These are phyloP conservation scores for Aphelenchoides besseyi DNA, from an alignment of 1,140 invertebrate genomes.

Conservation along the genomic window DNA sequence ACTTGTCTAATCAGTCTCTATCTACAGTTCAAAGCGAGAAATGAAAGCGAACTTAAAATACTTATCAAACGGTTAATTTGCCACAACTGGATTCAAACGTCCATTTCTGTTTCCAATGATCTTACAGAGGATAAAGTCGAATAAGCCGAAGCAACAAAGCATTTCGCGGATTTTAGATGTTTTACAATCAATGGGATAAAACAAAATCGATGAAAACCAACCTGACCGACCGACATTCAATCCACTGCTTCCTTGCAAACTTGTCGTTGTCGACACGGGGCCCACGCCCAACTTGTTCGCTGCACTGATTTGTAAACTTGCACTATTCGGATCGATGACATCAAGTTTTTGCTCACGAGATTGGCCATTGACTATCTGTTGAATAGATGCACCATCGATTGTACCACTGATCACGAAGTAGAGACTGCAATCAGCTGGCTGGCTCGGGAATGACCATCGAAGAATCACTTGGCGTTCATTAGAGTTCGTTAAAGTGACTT, in stretches of 20 bases:
- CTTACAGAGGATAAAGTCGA: no score
- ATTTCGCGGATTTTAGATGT: neutral
- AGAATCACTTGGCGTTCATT: constrained; percentile 24
- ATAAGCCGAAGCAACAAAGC: neutral
- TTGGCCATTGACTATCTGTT: constrained; percentile 44
- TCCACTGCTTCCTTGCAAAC: neutral
- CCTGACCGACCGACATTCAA: neutral
- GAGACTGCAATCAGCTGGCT: constrained; percentile 31
- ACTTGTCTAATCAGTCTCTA: no score
- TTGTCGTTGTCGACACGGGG: constrained; percentile 32
- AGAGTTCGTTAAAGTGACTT: constrained; percentile 25
- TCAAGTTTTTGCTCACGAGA: constrained; percentile 41
- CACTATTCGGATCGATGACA: constrained; percentile 14
- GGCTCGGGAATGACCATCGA: constrained; percentile 38
- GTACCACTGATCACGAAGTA: constrained; percentile 48
- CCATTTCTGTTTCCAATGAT: no score
- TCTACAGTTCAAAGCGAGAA: no score
- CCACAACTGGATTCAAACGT: neutral
- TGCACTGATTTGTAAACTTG: constrained; percentile 31
- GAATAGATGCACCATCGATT: constrained; percentile 36
- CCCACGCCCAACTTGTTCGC: constrained; percentile 41
- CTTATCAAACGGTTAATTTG: neutral
- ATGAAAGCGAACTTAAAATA: neutral
- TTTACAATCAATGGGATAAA: neutral
- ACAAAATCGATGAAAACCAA: neutral